Evolutionary conservation across 2,113 vertebrate species (phyloP), one percentile per base, ranked within the genome.

Genomic region (Protobothrops mucrosquamatus): DNA sequence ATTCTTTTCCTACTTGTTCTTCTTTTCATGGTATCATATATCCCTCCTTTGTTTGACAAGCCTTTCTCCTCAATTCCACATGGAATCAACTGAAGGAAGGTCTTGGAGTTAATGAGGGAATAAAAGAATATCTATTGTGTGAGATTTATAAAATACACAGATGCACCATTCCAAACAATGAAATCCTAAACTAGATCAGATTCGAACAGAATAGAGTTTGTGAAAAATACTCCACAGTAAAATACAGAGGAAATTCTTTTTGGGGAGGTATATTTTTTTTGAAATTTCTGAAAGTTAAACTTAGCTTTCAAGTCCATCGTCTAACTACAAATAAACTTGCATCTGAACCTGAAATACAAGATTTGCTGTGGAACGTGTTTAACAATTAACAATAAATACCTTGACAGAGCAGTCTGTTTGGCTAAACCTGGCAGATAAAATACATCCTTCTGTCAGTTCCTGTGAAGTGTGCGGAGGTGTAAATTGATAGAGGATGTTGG

Each of bases 361-460:
- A 54, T 91, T 87, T 91, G 46, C 43, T 5, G 54, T 46, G 22
- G 61, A 85, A 57, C 3, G 12, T 29, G 23, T 46, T 46, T 85
- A 88, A 61, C 6, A 9, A 88, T 54, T 88, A 85, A 57, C 69
- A 85, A 14, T 46, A 26, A 34, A 7, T 81, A 23, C n/a, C 57
- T 64, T 88, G 57, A 39, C 52, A 61, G 6, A 87, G 85, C 55
- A 46, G 26, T 61, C 91, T 51, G 6, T n/a, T 43, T 64, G 22
- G n/a, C 91, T 59, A 88, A 88, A 88, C 26, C n/a, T 88, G 57
- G 56, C 85, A 92, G 48, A 69, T 92, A 51, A 64, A 92, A 59
- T 87, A 34, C 87, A 87, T 69, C 46, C 56, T 34, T 74, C 51
- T 88, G 6, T 64, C 22, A 26, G 23, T n/a, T 92, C 86, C 51